Evolutionary conservation across 2,888 invertebrate genomes (phyloP).

Genomic region (Drosophila formosana): DNA sequence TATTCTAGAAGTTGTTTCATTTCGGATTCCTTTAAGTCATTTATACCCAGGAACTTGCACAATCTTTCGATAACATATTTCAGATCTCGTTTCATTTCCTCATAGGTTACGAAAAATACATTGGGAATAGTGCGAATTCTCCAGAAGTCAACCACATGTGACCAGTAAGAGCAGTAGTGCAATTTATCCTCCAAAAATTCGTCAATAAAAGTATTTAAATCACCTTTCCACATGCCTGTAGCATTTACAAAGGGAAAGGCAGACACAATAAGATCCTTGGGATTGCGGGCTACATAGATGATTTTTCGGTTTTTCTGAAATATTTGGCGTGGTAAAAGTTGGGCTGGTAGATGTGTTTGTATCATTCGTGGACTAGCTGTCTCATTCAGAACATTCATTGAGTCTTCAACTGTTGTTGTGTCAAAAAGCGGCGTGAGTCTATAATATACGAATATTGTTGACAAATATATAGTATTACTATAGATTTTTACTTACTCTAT

Average conservation of each 20-base stretch:
- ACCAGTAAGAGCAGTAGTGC: conserved; percentile 53
- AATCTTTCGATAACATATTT: too few species aligned
- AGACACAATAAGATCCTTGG: conserved; percentile 92
- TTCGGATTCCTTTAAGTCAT: too few species aligned
- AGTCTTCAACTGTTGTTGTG: not conserved
- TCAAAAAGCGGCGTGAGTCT: not conserved
- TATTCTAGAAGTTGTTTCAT: too few species aligned
- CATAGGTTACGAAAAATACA: conserved; percentile 73
- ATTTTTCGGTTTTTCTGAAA: conserved; percentile 85
- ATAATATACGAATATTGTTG: not conserved
- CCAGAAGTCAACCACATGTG: conserved; percentile 75
- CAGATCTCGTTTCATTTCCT: conserved; percentile 72
- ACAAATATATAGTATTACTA: too few species aligned
- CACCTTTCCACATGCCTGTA: conserved; percentile 87
- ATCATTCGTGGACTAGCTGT: conserved; percentile 57
- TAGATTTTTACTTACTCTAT: not conserved
- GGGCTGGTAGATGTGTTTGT: conserved; percentile 67
- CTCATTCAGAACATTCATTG: conserved; percentile 7
- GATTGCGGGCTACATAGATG: conserved; percentile 93
- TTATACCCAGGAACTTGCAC: too few species aligned
- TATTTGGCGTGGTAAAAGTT: conserved; percentile 59
- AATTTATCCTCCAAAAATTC: not conserved
- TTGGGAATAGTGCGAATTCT: conserved; percentile 60
- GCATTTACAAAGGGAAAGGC: conserved; percentile 89
- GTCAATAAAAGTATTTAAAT: conserved; percentile 86